A percentile compares a stretch with the other conserved stretches of the same genome.
Conservation (phyloP, 2,797 vertebrate genomes). For the Champsocephalus esox region DNA sequence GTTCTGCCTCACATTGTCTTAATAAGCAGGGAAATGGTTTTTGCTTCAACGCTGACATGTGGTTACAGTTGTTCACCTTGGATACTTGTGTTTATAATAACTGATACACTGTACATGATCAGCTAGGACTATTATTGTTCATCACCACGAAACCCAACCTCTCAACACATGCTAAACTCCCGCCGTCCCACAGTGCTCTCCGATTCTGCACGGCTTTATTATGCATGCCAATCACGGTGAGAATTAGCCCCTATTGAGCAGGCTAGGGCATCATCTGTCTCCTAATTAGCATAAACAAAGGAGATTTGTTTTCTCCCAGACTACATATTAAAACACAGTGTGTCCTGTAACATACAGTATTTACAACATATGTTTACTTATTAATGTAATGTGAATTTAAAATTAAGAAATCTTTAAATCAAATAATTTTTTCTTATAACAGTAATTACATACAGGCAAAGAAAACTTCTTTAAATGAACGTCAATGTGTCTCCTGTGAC, state of each 20-base stretch:
- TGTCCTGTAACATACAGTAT: slow-evolving; percentile 40
- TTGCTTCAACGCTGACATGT: slow-evolving; percentile 16
- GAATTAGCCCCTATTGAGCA: slow-evolving; percentile 64
- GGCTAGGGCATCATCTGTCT: slow-evolving; percentile 65
- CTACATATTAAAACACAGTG: slow-evolving; percentile 53
- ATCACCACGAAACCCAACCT: slow-evolving; percentile 52
- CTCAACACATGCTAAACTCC: slow-evolving; percentile 56
- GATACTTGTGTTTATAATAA: slow-evolving; percentile 46
- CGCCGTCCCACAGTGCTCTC: slow-evolving; percentile 62
- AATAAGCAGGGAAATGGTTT: slow-evolving; percentile 32
- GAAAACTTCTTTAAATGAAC: not conserved
- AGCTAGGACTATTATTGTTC: slow-evolving; percentile 47
- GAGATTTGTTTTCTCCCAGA: slow-evolving; percentile 45
- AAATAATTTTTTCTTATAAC: not conserved
- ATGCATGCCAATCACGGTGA: slow-evolving; percentile 71
- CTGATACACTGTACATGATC: slow-evolving; percentile 56
- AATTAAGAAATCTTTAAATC: slow-evolving; percentile 15
- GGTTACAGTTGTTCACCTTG: slow-evolving; percentile 49
- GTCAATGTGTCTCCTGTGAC: slow-evolving; percentile 4
- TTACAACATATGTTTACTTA: slow-evolving; percentile 47
- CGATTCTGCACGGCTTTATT: slow-evolving; percentile 74
- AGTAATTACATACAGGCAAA: slow-evolving; percentile 14
- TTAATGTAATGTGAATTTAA: slow-evolving; percentile 36
- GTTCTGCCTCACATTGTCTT: slow-evolving; percentile 38
- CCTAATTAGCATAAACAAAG: slow-evolving; percentile 70